Evolutionary conservation across 2,888 invertebrate genomes (phyloP).

Genomic region (Ochropleura plecta): DNA sequence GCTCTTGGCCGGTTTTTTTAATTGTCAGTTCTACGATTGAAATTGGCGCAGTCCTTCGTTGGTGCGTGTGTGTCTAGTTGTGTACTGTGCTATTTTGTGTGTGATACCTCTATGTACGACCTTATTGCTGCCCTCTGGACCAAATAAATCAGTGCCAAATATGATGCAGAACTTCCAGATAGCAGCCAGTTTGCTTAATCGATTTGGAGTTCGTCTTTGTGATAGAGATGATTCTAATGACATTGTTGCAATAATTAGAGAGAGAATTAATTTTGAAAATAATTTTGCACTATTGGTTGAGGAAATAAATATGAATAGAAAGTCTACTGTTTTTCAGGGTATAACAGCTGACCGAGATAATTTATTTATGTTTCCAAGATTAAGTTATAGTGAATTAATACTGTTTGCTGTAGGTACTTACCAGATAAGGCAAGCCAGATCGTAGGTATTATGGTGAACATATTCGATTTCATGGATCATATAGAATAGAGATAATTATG

Average conservation of each 20-base stretch:
- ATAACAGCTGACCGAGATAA: conserved; percentile 17
- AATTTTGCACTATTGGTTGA: conserved; percentile 9
- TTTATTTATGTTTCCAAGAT: conserved; percentile 21
- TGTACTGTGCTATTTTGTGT: no score
- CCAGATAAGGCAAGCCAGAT: conserved; percentile 13
- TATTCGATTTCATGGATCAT: conserved; percentile 20
- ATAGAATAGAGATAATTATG: conserved; percentile 10
- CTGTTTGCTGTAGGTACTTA: conserved; percentile 20
- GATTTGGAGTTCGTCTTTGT: conserved; percentile 8
- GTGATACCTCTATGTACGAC: no score
- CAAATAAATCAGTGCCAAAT: conserved; percentile 15
- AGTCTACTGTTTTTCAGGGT: not conserved
- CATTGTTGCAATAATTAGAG: conserved; percentile 1
- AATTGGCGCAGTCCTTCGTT: no score
- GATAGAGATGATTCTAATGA: conserved; percentile 14
- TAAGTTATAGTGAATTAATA: conserved; percentile 19
- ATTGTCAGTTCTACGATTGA: no score
- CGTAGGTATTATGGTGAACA: conserved; percentile 13
- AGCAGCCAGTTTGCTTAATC: conserved; percentile 16
- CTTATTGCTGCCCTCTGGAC: no score
- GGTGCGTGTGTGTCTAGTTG: no score
- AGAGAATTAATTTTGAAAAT: conserved; percentile 15
- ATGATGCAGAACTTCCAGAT: no score
- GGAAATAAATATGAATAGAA: conserved; percentile 15
- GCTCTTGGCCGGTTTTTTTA: no score